These are phyloP conservation scores for Melanerpes aurifrons DNA, from an alignment of 2,113 vertebrate genomes.

Conservation along the genomic window DNA sequence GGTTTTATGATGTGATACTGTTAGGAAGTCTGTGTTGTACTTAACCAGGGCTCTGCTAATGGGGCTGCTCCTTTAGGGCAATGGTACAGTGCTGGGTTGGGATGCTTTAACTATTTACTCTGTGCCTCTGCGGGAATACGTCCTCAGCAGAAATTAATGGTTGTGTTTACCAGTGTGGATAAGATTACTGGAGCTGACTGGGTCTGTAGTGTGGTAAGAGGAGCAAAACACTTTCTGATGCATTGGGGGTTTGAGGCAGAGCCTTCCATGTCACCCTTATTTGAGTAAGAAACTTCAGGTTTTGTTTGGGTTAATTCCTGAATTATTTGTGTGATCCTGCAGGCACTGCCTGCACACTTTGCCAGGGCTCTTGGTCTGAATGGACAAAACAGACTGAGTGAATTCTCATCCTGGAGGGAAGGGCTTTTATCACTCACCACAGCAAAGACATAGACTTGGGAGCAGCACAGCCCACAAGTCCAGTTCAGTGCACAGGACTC, in stretches of 20 bases:
- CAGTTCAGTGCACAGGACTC: rapidly evolving
- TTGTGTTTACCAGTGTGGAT: not conserved
- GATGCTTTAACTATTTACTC: not conserved
- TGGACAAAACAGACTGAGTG: not conserved
- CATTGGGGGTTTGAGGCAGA: not conserved
- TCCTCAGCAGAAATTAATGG: not conserved
- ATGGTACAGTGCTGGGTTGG: not conserved
- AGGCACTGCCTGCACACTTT: rapidly evolving
- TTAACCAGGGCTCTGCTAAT: slow-evolving; percentile 23
- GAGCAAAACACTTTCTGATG: not conserved
- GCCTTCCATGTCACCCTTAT: not conserved
- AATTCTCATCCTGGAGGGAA: rapidly evolving
- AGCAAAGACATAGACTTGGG: not conserved
- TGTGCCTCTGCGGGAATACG: not conserved
- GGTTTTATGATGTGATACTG: slow-evolving; percentile 74
- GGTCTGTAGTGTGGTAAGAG: not conserved
- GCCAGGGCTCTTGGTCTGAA: no score
- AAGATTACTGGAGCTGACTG: not conserved
- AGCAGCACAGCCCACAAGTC: not conserved
- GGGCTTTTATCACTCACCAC: not conserved
- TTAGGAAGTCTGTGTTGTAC: slow-evolving; percentile 67
- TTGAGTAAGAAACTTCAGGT: rapidly evolving
- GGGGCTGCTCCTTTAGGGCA: slow-evolving; percentile 28
- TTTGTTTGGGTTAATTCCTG: not conserved
- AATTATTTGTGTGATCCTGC: not conserved